Conservation (phyloP, 2,888 invertebrate genomes). For the Clostera curtula region DNA sequence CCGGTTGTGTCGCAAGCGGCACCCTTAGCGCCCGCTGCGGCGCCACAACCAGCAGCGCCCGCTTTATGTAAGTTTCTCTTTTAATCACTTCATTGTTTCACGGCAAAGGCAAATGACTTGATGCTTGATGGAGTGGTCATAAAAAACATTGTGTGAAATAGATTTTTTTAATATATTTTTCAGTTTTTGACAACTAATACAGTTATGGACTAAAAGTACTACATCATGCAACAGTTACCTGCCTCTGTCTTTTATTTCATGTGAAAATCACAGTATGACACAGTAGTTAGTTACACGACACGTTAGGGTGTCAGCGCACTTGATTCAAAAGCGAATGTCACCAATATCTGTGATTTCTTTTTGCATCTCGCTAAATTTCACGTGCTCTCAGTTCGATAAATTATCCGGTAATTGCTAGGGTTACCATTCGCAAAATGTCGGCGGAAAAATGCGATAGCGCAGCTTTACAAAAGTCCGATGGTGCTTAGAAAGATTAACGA, state of each 20-base stretch:
- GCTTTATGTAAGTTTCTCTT: slow-evolving; percentile 56
- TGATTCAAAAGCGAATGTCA: not conserved
- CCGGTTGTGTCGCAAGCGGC: slow-evolving; percentile 71
- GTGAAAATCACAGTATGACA: slow-evolving; percentile 6
- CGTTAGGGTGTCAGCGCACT: not conserved
- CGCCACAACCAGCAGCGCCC: slow-evolving; percentile 45
- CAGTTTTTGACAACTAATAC: too few relatives aligned
- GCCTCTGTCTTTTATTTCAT: not conserved
- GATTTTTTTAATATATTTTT: too few relatives aligned
- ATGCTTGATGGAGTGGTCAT: too few relatives aligned
- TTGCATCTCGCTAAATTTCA: slow-evolving; percentile 21
- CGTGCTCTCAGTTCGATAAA: slow-evolving; percentile 41
- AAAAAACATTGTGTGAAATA: too few relatives aligned
- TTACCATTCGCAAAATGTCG: too few relatives aligned
- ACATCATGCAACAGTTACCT: too few relatives aligned
- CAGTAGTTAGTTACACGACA: slow-evolving; percentile 1
- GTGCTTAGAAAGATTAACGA: too few relatives aligned
- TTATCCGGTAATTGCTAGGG: slow-evolving; percentile 40
- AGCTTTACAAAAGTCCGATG: too few relatives aligned
- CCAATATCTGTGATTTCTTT: not conserved
- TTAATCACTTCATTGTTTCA: slow-evolving; percentile 5
- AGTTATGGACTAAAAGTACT: too few relatives aligned
- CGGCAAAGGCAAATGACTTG: too few relatives aligned
- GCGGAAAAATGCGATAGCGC: too few relatives aligned
- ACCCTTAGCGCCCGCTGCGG: slow-evolving; percentile 59